phyloP scores from a whole-genome alignment of 2,113 vertebrate species.

The Buteo buteo region DNA sequence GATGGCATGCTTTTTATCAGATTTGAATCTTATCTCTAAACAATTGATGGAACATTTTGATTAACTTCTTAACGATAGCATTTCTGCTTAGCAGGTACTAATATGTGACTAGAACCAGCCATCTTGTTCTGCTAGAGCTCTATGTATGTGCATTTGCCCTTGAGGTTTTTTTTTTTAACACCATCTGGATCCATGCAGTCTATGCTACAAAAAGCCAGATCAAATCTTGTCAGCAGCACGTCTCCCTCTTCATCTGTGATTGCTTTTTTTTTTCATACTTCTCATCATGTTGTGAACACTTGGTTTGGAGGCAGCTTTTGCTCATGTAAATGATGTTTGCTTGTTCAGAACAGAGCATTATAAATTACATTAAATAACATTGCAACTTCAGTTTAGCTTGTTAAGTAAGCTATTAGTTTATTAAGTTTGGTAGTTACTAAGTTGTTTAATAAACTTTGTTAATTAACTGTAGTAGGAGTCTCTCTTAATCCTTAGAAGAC shows the following conservation, averaged over 20 bases:
- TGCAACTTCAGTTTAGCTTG: neutral
- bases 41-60: neutral
- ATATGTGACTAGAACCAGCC: neutral
- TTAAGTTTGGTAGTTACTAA: neutral
- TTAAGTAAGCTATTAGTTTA: neutral
- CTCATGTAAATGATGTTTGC: neutral
- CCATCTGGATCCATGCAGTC: conserved; percentile 58
- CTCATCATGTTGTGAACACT: conserved; percentile 12
- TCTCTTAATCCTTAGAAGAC: neutral
- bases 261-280: conserved; percentile 50
- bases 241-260: conserved; percentile 59
- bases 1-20: neutral
- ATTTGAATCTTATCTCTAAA: neutral
- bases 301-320: neutral
- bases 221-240: conserved; percentile 58
- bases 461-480: neutral
- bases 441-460: neutral
- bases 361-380: neutral
- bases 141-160: conserved; percentile 54
- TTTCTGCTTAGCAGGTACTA: neutral
- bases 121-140: conserved; percentile 43
- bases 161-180: neutral
- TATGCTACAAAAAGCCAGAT: conserved; percentile 42
- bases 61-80: neutral
- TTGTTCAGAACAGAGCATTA: neutral